Base-by-base conservation (phyloP, 2,888 invertebrate species). In the Eutolmus rufibarbis region DNA sequence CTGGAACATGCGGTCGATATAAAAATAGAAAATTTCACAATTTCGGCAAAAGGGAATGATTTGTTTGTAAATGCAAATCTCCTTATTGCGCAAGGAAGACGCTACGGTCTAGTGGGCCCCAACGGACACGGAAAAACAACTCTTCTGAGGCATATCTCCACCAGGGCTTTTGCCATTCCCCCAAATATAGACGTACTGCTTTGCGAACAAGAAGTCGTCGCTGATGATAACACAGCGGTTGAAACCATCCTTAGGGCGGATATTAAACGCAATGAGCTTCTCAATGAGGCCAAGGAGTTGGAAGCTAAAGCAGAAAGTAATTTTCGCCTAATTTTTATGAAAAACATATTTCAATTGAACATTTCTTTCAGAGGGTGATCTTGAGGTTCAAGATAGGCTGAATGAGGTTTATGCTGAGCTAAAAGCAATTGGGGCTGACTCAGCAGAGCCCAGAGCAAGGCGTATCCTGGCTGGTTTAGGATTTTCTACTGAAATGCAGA, bases 81-180 rank as follows among this genome's bases (percentile, higher is more conserved):
- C 46, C 93, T 97, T 85, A 98, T 99, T 90, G 98, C 99, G 0
- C 95, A 96, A 90, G 98, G 98, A 0, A 95, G 99, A 77, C 95
- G 98, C 90, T 99, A 99, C 92, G 99, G 99, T 90, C 94, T 99
- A 5, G 99, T 99, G 2, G 99, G 99, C 34, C 99, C 99, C 0
- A 99, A 99, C 92, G 99, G 98, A 0, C 98, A 99, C 93, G 99
- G 99, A 16, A 99, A 99, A 94, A 99, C 99, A 0, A 99, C 99
- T 0, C 92, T 99, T 37, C 93, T 99, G 87, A 95, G 98, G 87
- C 99, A 99, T 91, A 95, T 99, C 89, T 97, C 98, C 0, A 96
- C 96, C 87, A 94, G 98, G 89, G 97, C 97, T 8, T 97, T 99
- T 91, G 96, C 96, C 82, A 97, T 99, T 90, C 99, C 99, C 0